Conservation (phyloP, 2,113 vertebrate species). For the Clupea harengus region DNA sequence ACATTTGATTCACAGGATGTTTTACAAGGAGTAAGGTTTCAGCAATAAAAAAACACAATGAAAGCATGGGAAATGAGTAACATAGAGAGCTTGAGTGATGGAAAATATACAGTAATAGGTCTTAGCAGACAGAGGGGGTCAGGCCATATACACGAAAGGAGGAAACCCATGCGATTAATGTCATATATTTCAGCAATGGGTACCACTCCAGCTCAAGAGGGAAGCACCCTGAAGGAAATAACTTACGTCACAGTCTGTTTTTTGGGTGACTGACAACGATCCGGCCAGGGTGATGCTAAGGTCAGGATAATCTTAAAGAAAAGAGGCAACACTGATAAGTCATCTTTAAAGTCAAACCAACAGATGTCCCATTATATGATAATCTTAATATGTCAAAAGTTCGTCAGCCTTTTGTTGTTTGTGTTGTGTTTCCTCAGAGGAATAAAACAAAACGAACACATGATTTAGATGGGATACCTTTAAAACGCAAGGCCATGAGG, state of each 20-base stretch:
- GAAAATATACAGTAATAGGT: not conserved
- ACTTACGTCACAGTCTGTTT: conserved; percentile 34
- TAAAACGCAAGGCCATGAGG: conserved; percentile 70
- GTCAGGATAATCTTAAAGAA: conserved; percentile 54
- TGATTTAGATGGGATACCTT: conserved; percentile 64
- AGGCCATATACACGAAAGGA: not conserved
- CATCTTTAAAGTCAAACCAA: not conserved
- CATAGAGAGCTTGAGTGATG: not conserved
- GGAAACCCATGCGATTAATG: not conserved
- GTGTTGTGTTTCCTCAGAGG: not conserved
- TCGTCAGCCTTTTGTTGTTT: not conserved
- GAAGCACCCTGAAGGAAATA: not conserved
- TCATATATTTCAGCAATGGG: not conserved
- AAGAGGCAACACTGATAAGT: conserved; percentile 11
- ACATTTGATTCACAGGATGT: not conserved
- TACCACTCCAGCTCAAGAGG: not conserved
- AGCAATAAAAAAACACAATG: not conserved
- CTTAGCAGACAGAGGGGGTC: not conserved
- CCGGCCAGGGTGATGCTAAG: conserved; percentile 74
- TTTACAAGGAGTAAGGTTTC: not conserved
- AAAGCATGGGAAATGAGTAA: not conserved
- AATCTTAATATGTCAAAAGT: not conserved
- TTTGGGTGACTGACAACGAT: conserved; percentile 69
- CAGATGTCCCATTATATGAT: not conserved
- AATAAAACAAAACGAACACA: not conserved